Conservation (phyloP, 30 jellyfish, hydroid and myxozoan genomes). For the Hydractinia echinata region DNA sequence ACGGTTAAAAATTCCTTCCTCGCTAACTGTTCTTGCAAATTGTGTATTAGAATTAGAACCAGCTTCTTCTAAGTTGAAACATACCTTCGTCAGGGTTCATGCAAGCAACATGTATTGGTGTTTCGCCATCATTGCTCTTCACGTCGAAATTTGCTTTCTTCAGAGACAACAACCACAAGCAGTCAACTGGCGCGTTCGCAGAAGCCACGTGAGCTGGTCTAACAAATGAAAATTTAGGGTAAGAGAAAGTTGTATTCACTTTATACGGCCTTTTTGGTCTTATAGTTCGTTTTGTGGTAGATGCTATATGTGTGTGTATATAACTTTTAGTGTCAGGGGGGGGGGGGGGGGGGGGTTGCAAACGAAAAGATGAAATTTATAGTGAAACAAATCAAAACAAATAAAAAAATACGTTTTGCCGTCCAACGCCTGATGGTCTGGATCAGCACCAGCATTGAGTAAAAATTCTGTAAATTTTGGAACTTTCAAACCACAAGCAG, state of each 20-base stretch:
- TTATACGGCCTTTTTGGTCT: no score
- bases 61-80: no score
- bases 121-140: conserved; percentile 31
- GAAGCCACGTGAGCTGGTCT: conserved; percentile 41
- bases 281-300: no score
- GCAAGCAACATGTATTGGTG: conserved; percentile 33
- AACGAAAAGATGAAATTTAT: no score
- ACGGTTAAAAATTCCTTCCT: no score
- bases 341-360: no score
- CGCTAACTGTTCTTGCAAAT: no score
- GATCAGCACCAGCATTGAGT: conserved; percentile 26
- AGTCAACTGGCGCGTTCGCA: conserved; percentile 27
- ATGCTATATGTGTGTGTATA: no score
- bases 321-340: no score
- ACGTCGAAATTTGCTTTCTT: conserved; percentile 33
- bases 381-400: no score
- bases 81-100: conserved; percentile 35
- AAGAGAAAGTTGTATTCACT: background rate
- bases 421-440: conserved; percentile 21
- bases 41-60: no score
- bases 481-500: conserved; percentile 26
- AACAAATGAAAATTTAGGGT: background rate
- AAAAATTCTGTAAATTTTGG: conserved; percentile 20
- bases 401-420: conserved; percentile 24
- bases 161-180: conserved; percentile 33